Evolutionary conservation across 2,888 invertebrate genomes (phyloP), one percentile per base, ranked within the genome.

Genomic region (Apocheima hispidaria): DNA sequence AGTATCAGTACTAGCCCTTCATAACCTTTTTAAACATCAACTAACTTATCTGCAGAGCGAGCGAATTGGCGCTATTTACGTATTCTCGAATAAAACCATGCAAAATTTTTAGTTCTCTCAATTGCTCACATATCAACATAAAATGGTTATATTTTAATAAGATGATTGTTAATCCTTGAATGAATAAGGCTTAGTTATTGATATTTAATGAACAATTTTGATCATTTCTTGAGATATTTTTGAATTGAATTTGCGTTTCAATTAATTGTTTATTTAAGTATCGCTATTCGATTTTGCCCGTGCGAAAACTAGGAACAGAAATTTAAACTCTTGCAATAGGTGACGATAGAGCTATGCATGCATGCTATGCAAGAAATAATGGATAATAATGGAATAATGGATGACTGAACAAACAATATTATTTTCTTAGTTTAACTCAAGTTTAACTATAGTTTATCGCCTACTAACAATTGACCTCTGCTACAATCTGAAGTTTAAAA

Each of bases 1-100:
- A 78, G 40, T 53, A 79, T 79, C 79, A 30, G n/a, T 1, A 33
- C 55, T 62, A 56, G 60, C 62, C 68, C 60, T 60, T 50, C 35
- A 50, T 59, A 60, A 66, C 68, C 62, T 64, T 64, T 57, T 63
- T 50, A 56, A 49, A 60, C 30, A 41, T 18, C 21, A 2, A 5
- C n/a, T 2, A 21, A 21, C 41, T 2, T 23, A n/a, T 5, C 41
- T 41, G 1, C 2, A 21, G n/a, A 41, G 2, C n/a, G n/a, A n/a
- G n/a, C 10, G 21, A 21, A 2, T n/a, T 1, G 9, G n/a, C 4
- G 41, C 41, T 2, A 41, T n/a, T 1, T n/a, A 6, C n/a, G 41
- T 2, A 23, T 23, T 23, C 23, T n/a, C 12, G 1, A 5, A 4
- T 7, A 4, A 21, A 23, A 1, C 6, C 1, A 38, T 16, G 6